Base-by-base conservation (phyloP, 2,888 invertebrate species). In the Cephalotes varians region DNA sequence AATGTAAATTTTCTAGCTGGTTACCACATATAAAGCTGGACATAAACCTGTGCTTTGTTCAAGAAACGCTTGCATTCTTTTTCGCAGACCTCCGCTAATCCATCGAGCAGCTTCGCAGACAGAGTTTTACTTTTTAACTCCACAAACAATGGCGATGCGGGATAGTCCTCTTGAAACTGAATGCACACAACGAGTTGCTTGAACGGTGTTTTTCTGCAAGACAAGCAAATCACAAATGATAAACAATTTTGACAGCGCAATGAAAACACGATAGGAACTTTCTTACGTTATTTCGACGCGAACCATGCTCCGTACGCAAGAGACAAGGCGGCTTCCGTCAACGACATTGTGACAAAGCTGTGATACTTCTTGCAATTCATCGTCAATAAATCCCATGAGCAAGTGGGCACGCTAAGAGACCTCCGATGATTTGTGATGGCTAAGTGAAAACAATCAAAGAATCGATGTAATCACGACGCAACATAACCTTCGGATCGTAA, bases 121-220 rank as follows among this genome's bases (percentile, higher is more conserved):
- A 97, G 94, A 1, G 96, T 96, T 94, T 96, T 97, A 90, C 97
- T 97, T 92, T 97, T 97, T 9, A 97, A 93, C 93, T 97, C 97
- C 18, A 97, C 94, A 37, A 97, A 94, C 28, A 97, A 92, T 0
- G 95, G 94, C 1, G 94, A 93, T 12, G 94, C 91, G 0, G 97
- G 97, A 94, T 97, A 97, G 62, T 95, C 94, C 54, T 94, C 93
- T 0, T 97, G 96, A 93, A 97, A 97, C 92, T 97, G 96, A 73
- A 97, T 95, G 87, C 97, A 97, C 73, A 95, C 95, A 31, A 96
- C 95, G 81, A 97, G 91, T 86, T 96, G 95, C 91, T 97, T 97
- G 91, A 95, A 96, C 62, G 95, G 95, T 40, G 96, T 96, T 91
- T 95, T 95, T 91, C 96, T 96, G 47, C n/a, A 73, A 44, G 3